A percentile compares a stretch with the other conserved stretches of the same genome.
These are phyloP conservation scores for Hermodice carunculata DNA, from an alignment of 2,888 invertebrate species.

Conservation along the genomic window DNA sequence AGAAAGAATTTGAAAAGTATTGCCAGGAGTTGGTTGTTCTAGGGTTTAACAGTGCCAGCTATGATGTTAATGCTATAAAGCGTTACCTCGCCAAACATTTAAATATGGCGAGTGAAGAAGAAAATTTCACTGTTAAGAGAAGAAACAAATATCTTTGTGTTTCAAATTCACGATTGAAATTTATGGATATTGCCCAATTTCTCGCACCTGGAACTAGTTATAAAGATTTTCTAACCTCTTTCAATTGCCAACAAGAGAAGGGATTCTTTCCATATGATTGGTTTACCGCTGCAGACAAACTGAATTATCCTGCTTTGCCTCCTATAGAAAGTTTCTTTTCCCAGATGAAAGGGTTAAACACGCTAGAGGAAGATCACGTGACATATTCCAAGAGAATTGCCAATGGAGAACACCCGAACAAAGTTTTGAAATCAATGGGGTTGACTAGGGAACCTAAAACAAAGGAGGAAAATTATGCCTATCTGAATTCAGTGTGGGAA, in stretches of 20 bases:
- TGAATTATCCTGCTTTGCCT: background rate
- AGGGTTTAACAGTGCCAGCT: constrained; percentile 3
- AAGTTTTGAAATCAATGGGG: too few species aligned
- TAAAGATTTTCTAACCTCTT: constrained; percentile 1
- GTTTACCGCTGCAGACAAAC: constrained; percentile 1
- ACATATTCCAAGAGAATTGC: background rate
- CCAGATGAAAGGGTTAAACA: background rate
- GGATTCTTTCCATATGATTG: constrained; percentile 13
- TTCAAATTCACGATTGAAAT: background rate
- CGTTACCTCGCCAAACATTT: background rate
- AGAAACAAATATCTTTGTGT: background rate
- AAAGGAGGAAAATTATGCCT: background rate
- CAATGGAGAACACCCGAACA: background rate
- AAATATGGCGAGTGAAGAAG: background rate
- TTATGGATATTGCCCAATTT: background rate
- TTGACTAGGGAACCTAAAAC: too few species aligned
- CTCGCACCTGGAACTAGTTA: constrained; percentile 2
- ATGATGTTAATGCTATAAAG: constrained; percentile 8
- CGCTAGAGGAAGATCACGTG: background rate
- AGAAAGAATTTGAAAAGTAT: background rate
- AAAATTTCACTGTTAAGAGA: background rate
- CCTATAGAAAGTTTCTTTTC: constrained; percentile 1
- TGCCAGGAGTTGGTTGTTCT: background rate
- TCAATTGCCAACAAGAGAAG: background rate
- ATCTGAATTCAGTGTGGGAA: background rate